phyloP scores from a whole-genome alignment of 2,113 vertebrate genomes.

The Zosterops borbonicus region DNA sequence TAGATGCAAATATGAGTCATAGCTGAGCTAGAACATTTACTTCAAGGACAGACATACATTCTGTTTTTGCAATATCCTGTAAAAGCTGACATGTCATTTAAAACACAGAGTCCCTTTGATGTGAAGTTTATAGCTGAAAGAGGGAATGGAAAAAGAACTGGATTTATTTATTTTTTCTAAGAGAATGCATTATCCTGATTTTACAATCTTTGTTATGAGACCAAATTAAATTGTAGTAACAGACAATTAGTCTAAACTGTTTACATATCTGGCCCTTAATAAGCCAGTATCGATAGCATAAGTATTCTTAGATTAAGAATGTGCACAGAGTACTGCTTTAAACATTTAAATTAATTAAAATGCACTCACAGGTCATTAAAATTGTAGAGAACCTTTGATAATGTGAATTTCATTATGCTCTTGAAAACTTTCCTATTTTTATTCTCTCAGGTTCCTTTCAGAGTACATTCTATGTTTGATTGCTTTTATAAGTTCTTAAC shows the following conservation, averaged over 20 bases:
- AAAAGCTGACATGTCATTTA: conserved; percentile 22
- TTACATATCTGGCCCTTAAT: conserved; percentile 6
- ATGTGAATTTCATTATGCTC: background rate
- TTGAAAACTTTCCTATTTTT: background rate
- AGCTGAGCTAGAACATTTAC: conserved; percentile 24
- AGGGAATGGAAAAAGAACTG: background rate
- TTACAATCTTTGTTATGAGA: background rate
- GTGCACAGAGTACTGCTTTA: background rate
- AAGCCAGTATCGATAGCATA: background rate
- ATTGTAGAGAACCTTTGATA: background rate
- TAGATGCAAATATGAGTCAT: conserved; percentile 29
- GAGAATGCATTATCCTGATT: background rate
- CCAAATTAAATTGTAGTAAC: background rate
- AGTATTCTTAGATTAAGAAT: background rate
- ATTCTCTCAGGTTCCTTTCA: background rate
- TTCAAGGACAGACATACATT: conserved; percentile 35
- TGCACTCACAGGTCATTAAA: background rate
- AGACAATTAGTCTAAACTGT: conserved; percentile 24
- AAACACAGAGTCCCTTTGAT: background rate
- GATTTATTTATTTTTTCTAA: background rate
- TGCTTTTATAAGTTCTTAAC: background rate
- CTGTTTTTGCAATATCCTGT: background rate
- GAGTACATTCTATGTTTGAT: background rate
- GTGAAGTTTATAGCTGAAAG: background rate
- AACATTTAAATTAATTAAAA: conserved; percentile 39